Evolutionary conservation across 2,888 invertebrate genomes (phyloP).

Genomic region (Chrysolina oricalcia): DNA sequence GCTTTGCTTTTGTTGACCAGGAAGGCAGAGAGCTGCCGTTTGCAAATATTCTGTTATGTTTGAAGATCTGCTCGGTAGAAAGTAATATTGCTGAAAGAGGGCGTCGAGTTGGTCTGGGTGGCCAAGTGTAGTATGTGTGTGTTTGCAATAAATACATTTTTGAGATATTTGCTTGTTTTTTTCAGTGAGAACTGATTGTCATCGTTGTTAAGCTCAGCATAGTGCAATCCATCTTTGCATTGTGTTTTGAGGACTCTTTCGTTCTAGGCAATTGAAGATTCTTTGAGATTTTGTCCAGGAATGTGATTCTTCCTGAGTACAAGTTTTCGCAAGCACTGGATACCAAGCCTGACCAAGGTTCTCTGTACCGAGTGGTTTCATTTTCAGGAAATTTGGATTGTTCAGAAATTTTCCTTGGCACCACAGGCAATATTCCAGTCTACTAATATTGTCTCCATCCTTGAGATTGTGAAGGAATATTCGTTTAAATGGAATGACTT

Average conservation of each 20-base stretch:
- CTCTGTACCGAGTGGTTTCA: neutral
- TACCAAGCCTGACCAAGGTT: neutral
- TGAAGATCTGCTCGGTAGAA: conserved; percentile 62
- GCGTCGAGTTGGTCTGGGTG: conserved; percentile 7
- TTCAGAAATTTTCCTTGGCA: too few species aligned
- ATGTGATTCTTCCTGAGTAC: neutral
- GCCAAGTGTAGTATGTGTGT: conserved; percentile 22
- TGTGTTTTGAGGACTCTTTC: neutral
- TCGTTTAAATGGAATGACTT: too few species aligned
- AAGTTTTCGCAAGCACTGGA: neutral
- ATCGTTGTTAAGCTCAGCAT: neutral
- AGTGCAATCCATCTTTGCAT: neutral
- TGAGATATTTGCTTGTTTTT: conserved; percentile 50
- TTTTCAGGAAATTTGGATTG: too few species aligned
- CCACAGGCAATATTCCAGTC: too few species aligned
- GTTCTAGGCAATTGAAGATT: neutral
- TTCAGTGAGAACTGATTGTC: conserved; percentile 20
- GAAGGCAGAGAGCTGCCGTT: too few species aligned
- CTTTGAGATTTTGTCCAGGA: neutral
- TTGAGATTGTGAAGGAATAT: too few species aligned
- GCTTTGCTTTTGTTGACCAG: too few species aligned
- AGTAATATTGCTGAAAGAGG: conserved; percentile 41
- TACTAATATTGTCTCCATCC: too few species aligned
- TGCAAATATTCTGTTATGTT: too few species aligned
- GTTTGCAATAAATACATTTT: conserved; percentile 51